Evolutionary conservation across 2,888 invertebrate species (phyloP), one percentile per base, ranked within the genome.

Genomic region (Colletes collaris): DNA sequence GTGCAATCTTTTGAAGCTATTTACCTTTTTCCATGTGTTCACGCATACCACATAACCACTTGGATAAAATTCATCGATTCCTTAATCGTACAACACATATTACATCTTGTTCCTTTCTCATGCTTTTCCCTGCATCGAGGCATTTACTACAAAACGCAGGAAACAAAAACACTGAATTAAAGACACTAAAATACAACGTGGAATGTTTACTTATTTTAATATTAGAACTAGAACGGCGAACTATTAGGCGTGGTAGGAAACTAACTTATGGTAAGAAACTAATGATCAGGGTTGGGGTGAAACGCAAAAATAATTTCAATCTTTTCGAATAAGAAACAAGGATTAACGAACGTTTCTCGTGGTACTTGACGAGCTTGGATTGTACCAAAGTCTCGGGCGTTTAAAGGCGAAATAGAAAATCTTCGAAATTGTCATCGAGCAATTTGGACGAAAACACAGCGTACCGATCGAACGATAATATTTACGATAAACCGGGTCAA

Each of bases 221-320:
- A 8, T 60, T 13, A 37, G 53, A 65, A 65, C 55, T 53, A 35
- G 44, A 75, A 50, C 35, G 35, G 19, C 10, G 49, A 35, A 56
- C 46, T 27, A 19, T 75, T 75, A 76, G 76, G 76, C 76, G 76
- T 75, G 76, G 76, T 75, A 50, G 67, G 60, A 50, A n/a, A 16
- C 53, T 60, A 27, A 53, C 27, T 27, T 27, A 27, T 75, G 76
- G 76, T 75, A 50, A 60, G 60, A 50, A n/a, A 16, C 53, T 60
- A 27, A 53, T 66, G 16, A 59, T 27, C 16, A 6, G 37, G 49
- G 49, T 44, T 44, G 73, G 50, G 11, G n/a, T 19, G 40, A 50
- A 58, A 50, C 11, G 13, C n/a, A 7, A 27, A 40, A 40, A 27
- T 49, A 40, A 46, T 11, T 19, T n/a, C 8, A n/a, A 46, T 2